These are phyloP conservation scores for Cephus runcator DNA, from an alignment of 2,888 invertebrate species.

Conservation along the genomic window DNA sequence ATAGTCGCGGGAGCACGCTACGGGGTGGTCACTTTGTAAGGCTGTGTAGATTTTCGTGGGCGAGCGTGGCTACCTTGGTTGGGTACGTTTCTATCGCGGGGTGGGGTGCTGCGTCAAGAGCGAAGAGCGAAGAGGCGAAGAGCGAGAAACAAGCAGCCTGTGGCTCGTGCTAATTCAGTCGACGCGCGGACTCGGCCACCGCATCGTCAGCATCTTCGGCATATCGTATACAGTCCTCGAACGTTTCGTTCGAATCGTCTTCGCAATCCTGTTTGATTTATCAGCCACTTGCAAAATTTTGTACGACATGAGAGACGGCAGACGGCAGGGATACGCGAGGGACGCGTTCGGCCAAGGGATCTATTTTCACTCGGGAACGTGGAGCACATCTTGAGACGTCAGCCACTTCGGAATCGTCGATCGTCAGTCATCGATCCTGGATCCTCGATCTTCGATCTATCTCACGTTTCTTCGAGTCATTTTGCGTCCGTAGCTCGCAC, in stretches of 20 bases:
- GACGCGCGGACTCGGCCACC: conserved; percentile 40
- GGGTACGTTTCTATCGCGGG: neutral
- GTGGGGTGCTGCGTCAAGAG: neutral
- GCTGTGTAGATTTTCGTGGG: neutral
- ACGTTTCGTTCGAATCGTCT: neutral
- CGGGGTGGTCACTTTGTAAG: neutral
- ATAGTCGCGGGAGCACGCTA: no score
- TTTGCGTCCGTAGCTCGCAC: neutral
- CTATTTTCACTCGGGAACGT: neutral
- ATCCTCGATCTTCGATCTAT: neutral
- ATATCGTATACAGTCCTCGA: neutral
- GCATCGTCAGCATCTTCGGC: neutral
- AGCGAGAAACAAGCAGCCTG: conserved; percentile 36
- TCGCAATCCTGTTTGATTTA: neutral
- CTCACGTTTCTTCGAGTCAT: neutral
- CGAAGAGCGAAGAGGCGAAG: conserved; percentile 10
- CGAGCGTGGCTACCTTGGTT: neutral
- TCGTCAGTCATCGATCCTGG: neutral
- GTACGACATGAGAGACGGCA: neutral
- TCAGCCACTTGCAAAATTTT: neutral
- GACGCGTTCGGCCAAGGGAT: neutral
- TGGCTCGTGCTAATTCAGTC: conserved; percentile 59
- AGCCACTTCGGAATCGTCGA: neutral
- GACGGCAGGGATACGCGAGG: neutral
- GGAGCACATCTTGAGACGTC: neutral